Evolutionary conservation across 1,140 invertebrate species (phyloP).

Genomic region (Streblospio benedicti): DNA sequence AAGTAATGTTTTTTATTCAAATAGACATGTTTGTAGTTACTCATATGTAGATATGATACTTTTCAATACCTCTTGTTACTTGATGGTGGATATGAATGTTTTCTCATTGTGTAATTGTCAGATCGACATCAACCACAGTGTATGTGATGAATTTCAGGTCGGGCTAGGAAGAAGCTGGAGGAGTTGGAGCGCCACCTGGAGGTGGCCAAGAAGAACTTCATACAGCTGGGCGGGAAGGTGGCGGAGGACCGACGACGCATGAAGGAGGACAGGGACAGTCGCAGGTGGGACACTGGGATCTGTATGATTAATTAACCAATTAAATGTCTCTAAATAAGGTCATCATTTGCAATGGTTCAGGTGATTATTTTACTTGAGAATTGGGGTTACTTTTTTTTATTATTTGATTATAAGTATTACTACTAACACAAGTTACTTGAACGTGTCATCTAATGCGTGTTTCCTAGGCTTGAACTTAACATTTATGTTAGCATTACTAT

Average conservation of each 20-base stretch:
- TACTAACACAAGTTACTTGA: no score
- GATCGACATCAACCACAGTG: no score
- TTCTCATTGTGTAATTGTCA: no score
- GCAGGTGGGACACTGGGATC: conserved; percentile 29
- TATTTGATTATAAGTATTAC: no score
- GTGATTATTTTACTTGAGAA: background rate
- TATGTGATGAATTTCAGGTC: conserved; percentile 27
- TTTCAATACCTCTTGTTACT: no score
- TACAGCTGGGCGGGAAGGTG: conserved; percentile 44
- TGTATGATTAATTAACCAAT: background rate
- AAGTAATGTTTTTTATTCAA: no score
- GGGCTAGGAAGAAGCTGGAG: conserved; percentile 42
- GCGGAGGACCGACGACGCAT: conserved; percentile 35
- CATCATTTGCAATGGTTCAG: background rate
- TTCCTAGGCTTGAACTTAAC: no score
- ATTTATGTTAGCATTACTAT: no score
- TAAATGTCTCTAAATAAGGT: conserved; percentile 1
- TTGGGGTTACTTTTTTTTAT: background rate
- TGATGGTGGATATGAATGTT: no score
- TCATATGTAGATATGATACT: no score
- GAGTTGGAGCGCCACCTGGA: conserved; percentile 42
- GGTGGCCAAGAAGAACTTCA: conserved; percentile 45
- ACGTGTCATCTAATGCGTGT: no score
- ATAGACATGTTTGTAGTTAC: no score
- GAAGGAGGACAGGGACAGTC: conserved; percentile 35